Conservation (phyloP, 2,888 invertebrate species). For the Oxyteleia sp. region DNA sequence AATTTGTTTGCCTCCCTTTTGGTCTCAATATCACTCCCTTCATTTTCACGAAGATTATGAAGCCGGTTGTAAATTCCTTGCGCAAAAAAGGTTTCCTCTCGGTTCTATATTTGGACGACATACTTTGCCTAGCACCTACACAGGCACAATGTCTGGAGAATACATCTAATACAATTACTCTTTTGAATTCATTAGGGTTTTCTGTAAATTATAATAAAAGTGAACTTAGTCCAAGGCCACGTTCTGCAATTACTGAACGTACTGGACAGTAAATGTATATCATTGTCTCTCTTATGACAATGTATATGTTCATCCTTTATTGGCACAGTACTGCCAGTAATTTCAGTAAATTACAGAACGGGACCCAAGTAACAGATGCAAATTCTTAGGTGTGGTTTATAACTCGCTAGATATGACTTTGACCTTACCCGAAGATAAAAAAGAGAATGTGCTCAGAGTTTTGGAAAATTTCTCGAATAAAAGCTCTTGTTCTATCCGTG, state of each 20-base stretch:
- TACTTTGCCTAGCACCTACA: too few species aligned
- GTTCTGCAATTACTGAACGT: too few species aligned
- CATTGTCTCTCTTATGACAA: too few species aligned
- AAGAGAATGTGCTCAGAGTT: not conserved
- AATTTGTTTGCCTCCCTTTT: slow-evolving; percentile 32
- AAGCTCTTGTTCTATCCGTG: not conserved
- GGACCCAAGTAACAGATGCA: slow-evolving; percentile 11
- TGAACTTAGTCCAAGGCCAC: too few species aligned
- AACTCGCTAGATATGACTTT: slow-evolving; percentile 19
- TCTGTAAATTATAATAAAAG: slow-evolving; percentile 45
- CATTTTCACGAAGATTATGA: slow-evolving; percentile 23
- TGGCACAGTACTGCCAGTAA: too few species aligned
- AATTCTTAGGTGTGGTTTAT: slow-evolving; percentile 52
- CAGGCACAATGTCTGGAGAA: too few species aligned
- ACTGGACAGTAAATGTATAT: too few species aligned
- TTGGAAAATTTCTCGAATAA: not conserved
- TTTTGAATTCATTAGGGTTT: slow-evolving; percentile 6
- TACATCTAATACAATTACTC: too few species aligned
- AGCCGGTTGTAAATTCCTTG: not conserved
- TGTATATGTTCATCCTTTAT: too few species aligned
- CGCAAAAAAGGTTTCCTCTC: slow-evolving; percentile 22
- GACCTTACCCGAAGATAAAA: slow-evolving; percentile 29
- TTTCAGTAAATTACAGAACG: too few species aligned
- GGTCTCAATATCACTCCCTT: too few species aligned
- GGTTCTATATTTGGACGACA: not conserved